Evolutionary conservation across 2,113 vertebrate genomes (phyloP).

Genomic region (Spea multiplicata): DNA sequence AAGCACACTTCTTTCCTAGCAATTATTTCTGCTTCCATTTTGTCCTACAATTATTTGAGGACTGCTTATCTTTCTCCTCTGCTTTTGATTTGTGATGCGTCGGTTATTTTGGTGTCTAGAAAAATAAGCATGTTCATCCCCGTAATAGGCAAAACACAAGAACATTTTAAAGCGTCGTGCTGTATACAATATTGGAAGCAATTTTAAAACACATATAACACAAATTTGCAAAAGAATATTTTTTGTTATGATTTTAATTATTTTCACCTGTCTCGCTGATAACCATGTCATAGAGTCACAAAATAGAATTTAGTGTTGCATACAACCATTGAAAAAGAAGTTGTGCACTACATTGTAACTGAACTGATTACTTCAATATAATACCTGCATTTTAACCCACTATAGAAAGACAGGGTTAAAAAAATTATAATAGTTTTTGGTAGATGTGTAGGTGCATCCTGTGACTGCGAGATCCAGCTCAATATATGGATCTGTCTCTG

Average conservation of each 20-base stretch:
- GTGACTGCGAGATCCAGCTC: no score
- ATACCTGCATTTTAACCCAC: conserved; percentile 35
- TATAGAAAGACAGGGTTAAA: conserved; percentile 16
- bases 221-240: neutral
- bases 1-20: conserved; percentile 58
- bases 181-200: neutral
- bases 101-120: conserved; percentile 5
- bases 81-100: conserved; percentile 29
- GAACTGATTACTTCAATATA: conserved; percentile 48
- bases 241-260: conserved; percentile 4
- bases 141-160: conserved; percentile 16
- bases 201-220: neutral
- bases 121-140: conserved; percentile 12
- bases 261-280: neutral
- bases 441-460: no score
- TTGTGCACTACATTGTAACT: neutral
- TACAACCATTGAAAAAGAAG: neutral
- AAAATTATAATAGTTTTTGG: neutral
- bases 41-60: conserved; percentile 45
- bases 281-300: neutral
- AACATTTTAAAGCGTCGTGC: neutral
- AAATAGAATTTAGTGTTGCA: neutral
- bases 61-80: conserved; percentile 48
- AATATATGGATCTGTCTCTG: no score
- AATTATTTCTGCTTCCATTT: conserved; percentile 55